A percentile compares a stretch with the other conserved stretches of the same genome.
phyloP scores from a whole-genome alignment of 2,888 invertebrate species.

The Branchellion lobata region DNA sequence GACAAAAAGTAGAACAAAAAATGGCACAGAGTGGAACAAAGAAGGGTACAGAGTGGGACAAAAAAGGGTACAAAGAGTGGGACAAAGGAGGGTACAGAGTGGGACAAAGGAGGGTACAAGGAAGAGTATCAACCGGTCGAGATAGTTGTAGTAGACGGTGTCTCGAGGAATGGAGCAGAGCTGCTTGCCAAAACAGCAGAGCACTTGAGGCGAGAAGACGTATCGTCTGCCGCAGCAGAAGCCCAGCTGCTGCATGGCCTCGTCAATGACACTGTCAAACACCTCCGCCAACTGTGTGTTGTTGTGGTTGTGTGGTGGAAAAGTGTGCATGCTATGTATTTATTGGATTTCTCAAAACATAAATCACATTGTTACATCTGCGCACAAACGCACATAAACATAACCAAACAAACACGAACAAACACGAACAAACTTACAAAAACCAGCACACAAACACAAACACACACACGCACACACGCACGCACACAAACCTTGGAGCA shows the following conservation, averaged over 20 bases:
- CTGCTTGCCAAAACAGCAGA: conserved; percentile 98
- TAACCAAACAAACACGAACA: too few relatives aligned
- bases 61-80: too few relatives aligned
- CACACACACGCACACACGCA: not conserved
- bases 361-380: not conserved
- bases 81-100: too few relatives aligned
- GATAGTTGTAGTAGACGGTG: conserved; percentile 96
- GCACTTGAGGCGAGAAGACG: conserved; percentile 96
- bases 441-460: not conserved
- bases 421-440: not conserved
- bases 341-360: too few relatives aligned
- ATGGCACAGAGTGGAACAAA: too few relatives aligned
- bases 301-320: too few relatives aligned
- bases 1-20: too few relatives aligned
- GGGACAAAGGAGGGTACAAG: too few relatives aligned
- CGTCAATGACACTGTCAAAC: conserved; percentile 95
- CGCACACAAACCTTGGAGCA: conserved; percentile 81
- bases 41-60: too few relatives aligned
- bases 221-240: conserved; percentile 98
- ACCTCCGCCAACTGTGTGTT: conserved; percentile 87
- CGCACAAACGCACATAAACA: not conserved
- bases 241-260: conserved; percentile 95
- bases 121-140: conserved; percentile 93
- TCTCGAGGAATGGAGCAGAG: conserved; percentile 91
- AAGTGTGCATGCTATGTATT: not conserved